These are phyloP conservation scores for Esox niger DNA, from an alignment of 2,113 vertebrate species.

Conservation along the genomic window DNA sequence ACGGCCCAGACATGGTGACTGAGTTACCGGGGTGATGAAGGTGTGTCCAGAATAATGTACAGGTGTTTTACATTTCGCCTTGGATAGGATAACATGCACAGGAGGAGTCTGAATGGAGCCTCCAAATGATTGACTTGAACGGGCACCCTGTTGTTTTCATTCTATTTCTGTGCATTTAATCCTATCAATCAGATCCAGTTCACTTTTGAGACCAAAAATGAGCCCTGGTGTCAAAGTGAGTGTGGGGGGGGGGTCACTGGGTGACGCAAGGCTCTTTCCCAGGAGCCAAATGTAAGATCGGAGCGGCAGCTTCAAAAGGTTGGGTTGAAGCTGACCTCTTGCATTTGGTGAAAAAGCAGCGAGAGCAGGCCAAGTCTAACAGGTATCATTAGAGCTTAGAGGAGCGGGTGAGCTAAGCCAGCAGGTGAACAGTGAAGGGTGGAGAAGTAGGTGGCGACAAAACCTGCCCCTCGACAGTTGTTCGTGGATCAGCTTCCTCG, in stretches of 20 bases:
- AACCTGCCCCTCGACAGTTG: conserved; percentile 13
- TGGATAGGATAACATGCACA: too few relatives aligned
- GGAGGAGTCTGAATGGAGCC: too few relatives aligned
- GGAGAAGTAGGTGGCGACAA: conserved; percentile 2
- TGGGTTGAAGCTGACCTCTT: not conserved
- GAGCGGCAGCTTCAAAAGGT: conserved; percentile 31
- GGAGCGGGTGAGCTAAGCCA: conserved; percentile 26
- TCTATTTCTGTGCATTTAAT: too few relatives aligned
- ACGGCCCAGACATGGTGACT: not conserved
- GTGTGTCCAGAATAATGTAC: not conserved
- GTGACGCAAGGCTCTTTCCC: conserved; percentile 3
- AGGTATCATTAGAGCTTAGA: conserved; percentile 36
- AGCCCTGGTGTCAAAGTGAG: not conserved
- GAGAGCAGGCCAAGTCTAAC: conserved; percentile 22
- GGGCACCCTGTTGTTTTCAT: too few relatives aligned
- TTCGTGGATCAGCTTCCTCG: conserved; percentile 14
- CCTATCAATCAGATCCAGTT: too few relatives aligned
- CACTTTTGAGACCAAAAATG: too few relatives aligned
- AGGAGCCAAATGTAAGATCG: conserved; percentile 18
- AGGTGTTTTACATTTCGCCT: too few relatives aligned
- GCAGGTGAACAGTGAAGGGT: conserved; percentile 3
- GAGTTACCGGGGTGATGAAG: not conserved
- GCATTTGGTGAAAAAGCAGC: not conserved
- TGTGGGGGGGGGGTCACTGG: not conserved
- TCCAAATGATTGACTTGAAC: too few relatives aligned